Percentiles rank a stretch among this genome's conserved stretches.
Evolutionary conservation across 2,888 invertebrate species (phyloP).

Genomic region (Lysandra coridon): DNA sequence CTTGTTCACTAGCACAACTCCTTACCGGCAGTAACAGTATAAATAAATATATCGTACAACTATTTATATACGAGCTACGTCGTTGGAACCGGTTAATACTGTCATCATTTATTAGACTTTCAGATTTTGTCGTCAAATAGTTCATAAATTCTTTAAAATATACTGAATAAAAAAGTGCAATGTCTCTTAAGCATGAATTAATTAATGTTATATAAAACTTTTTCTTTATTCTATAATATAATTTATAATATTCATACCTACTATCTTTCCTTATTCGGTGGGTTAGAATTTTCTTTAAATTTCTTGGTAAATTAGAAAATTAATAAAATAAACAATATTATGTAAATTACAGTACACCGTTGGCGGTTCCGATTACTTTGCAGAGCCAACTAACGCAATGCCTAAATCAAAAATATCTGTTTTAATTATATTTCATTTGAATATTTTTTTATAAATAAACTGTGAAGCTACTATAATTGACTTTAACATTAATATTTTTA

Average conservation of each 20-base stretch:
- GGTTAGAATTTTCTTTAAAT: neutral
- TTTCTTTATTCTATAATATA: neutral
- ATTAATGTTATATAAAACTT: neutral
- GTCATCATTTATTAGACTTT: slow-evolving; percentile 13
- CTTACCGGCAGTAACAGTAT: slow-evolving; percentile 44
- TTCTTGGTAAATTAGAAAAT: neutral
- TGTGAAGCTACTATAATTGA: neutral
- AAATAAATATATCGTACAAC: slow-evolving; percentile 42
- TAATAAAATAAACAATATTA: neutral
- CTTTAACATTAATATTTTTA: neutral
- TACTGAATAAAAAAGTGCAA: neutral
- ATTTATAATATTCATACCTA: neutral
- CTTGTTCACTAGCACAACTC: slow-evolving; percentile 41
- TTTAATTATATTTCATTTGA: neutral
- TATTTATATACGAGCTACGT: slow-evolving; percentile 9
- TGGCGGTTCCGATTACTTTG: neutral
- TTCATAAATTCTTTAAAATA: neutral
- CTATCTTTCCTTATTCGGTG: neutral
- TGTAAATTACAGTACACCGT: neutral
- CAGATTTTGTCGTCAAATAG: neutral
- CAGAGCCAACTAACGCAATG: neutral
- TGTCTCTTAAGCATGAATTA: neutral
- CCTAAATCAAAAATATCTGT: neutral
- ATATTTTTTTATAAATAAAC: neutral
- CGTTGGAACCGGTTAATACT: slow-evolving; percentile 19